phyloP scores from a whole-genome alignment of 2,797 vertebrate genomes.

The Knipowitschia caucasica region DNA sequence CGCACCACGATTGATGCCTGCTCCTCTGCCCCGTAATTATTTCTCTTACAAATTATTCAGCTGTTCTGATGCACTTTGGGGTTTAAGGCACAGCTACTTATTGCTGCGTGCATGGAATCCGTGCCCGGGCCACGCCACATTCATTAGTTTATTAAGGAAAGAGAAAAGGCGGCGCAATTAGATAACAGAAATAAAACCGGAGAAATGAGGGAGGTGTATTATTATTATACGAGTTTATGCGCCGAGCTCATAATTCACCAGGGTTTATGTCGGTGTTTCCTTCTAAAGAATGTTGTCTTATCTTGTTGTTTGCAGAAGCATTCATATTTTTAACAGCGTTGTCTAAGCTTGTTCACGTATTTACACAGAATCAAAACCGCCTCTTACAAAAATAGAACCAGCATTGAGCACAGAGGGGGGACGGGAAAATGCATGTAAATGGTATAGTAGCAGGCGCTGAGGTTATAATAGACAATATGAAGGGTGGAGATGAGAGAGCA shows the following conservation, averaged over 20 bases:
- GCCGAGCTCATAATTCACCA: constrained; percentile 61
- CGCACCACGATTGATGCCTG: constrained; percentile 79
- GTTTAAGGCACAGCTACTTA: constrained; percentile 72
- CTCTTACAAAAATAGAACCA: constrained; percentile 43
- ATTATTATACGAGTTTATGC: constrained; percentile 71
- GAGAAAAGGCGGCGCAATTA: constrained; percentile 71
- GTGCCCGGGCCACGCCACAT: constrained; percentile 60
- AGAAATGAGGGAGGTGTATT: constrained; percentile 62
- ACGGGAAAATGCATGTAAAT: constrained; percentile 20
- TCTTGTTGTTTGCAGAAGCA: constrained; percentile 60
- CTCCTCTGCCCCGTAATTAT: constrained; percentile 84
- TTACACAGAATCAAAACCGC: constrained; percentile 47
- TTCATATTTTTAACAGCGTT: constrained; percentile 56
- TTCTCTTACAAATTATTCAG: constrained; percentile 77
- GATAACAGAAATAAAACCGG: constrained; percentile 69
- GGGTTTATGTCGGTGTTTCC: constrained; percentile 65
- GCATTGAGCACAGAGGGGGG: constrained; percentile 13
- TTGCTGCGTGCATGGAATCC: constrained; percentile 69
- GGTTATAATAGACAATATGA: constrained; percentile 35
- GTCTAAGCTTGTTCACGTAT: constrained; percentile 50
- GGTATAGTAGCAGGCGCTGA: constrained; percentile 26
- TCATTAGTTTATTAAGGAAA: constrained; percentile 76
- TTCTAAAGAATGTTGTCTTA: constrained; percentile 66
- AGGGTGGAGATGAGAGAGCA: constrained; percentile 51
- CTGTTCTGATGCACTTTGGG: constrained; percentile 71